These are phyloP conservation scores for Magallana nippona DNA, from an alignment of 2,888 invertebrate genomes.

Conservation along the genomic window DNA sequence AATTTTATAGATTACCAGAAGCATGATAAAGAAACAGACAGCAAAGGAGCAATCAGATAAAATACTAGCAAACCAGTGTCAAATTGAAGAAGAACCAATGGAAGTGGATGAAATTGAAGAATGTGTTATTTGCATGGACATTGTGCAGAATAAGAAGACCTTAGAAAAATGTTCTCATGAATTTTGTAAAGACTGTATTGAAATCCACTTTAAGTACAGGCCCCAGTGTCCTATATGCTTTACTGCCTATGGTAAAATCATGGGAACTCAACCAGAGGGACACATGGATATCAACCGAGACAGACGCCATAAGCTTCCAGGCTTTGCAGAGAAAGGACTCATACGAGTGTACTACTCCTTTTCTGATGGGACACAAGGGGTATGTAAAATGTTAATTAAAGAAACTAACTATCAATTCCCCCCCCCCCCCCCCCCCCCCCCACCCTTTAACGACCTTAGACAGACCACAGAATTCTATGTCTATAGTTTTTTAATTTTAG, in stretches of 20 bases:
- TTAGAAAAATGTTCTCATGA: constrained; percentile 61
- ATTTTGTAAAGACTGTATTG: constrained; percentile 61
- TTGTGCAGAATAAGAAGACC: constrained; percentile 52
- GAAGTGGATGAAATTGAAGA: constrained; percentile 39
- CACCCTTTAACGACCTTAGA: too few species aligned
- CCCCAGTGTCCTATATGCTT: constrained; percentile 63
- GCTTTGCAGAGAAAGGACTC: constrained; percentile 53
- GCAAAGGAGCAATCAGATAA: background rate
- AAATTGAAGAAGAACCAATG: constrained; percentile 45
- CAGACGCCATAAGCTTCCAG: constrained; percentile 48
- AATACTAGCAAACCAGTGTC: background rate
- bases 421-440: background rate
- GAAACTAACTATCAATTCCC: too few species aligned
- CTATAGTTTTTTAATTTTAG: background rate
- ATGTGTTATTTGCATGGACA: constrained; percentile 57
- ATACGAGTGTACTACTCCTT: constrained; percentile 59
- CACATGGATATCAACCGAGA: constrained; percentile 52
- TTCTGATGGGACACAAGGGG: constrained; percentile 58
- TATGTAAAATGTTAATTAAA: constrained; percentile 33
- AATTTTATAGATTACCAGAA: background rate
- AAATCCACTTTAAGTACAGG: constrained; percentile 55
- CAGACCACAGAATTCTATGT: background rate
- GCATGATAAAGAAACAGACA: background rate
- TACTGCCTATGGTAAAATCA: constrained; percentile 57
- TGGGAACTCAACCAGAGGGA: constrained; percentile 59